A percentile compares a stretch with the other conserved stretches of the same genome.
phyloP scores from a whole-genome alignment of 2,888 invertebrate genomes.

The Tinea pellionella region DNA sequence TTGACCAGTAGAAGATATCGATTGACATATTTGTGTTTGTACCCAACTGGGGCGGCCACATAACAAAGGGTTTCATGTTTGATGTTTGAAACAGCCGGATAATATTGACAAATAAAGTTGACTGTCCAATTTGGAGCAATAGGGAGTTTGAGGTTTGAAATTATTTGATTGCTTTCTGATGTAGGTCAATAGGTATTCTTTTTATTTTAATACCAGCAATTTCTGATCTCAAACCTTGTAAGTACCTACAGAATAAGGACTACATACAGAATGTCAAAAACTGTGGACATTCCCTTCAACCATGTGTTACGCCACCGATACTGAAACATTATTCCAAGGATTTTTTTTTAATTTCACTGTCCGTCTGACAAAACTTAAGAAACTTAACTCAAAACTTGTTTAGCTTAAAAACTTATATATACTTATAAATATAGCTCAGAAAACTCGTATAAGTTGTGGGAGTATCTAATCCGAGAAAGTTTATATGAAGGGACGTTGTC shows the following conservation, averaged over 20 bases:
- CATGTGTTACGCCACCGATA: too few species aligned
- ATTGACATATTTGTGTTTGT: not conserved
- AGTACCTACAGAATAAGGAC: too few species aligned
- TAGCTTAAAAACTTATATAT: not conserved
- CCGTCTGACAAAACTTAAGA: not conserved
- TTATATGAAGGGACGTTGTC: slow-evolving; percentile 31
- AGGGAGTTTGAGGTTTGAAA: not conserved
- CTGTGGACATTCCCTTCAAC: too few species aligned
- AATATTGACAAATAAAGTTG: not conserved
- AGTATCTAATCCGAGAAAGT: slow-evolving; percentile 29
- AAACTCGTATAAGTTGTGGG: slow-evolving; percentile 9
- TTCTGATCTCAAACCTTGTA: too few species aligned
- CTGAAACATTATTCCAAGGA: too few species aligned
- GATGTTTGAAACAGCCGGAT: not conserved
- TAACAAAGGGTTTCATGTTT: not conserved
- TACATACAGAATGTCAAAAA: too few species aligned
- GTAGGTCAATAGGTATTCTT: not conserved
- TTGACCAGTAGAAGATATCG: not conserved
- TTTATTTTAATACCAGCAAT: not conserved
- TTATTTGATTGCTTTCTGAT: not conserved
- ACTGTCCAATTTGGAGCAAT: not conserved
- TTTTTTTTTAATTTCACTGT: not conserved
- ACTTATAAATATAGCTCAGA: not conserved
- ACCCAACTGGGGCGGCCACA: not conserved
- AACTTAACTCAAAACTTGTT: not conserved